Evolutionary conservation across 2,113 vertebrate species (phyloP), one percentile per base, ranked within the genome.

Genomic region (Rissa tridactyla): DNA sequence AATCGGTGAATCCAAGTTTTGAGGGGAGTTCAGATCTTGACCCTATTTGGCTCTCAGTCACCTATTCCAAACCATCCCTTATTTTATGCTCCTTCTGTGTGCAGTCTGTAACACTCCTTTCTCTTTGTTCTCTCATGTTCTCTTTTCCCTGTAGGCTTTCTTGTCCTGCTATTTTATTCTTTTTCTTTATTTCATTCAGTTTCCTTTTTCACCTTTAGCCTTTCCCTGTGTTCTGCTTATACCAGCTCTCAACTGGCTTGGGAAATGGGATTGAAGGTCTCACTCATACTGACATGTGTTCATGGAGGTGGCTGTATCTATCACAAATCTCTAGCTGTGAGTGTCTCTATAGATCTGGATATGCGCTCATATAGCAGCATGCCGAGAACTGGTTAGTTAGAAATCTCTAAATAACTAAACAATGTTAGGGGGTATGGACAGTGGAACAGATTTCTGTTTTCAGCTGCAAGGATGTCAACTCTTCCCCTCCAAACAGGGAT

Each of bases 241-340:
- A 46, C 11, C 25, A 44, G 0, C 30, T 47, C 18, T 40, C 72
- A n/a, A 3, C 3, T 68, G 58, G 5, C 15, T 15, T 70, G 18
- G 38, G 14, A 64, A 57, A 47, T 3, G 12, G 32, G 12, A 34
- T 5, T 60, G 64, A 78, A 78, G 32, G 26, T 68, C 38, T 80
- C 16, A 9, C 6, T 62, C 22, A 27, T 13, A 17, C 34, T 11
- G 29, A 30, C 0, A 0, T 44, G 11, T 44, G 13, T 38, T 57
- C 27, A 10, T 18, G 21, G 66, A 62, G 16, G 19, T 42, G 19
- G 58, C 64, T 52, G 21, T 32, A 6, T 4, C n/a, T 32, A 6
- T 4, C n/a, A n/a, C 9, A 22, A 42, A 51, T 1, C 0, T 12
- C 10, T 13, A 38, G 29, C 11, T 40, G 40, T 19, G 18, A 6